Conservation (phyloP, 1,140 invertebrate species). For the Epicauta chinensis region DNA sequence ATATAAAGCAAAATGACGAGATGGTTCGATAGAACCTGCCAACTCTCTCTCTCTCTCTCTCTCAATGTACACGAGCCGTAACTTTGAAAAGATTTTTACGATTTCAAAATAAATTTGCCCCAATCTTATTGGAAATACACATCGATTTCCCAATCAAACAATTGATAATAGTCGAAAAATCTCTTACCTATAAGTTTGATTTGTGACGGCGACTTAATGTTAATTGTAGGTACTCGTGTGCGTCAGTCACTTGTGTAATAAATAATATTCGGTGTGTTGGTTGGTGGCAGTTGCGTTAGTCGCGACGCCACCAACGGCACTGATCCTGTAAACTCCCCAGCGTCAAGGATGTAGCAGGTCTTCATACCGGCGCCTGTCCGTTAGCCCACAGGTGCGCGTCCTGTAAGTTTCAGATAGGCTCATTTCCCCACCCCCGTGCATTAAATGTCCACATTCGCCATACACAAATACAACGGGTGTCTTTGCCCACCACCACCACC, state of each 20-base stretch:
- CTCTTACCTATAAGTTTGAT: background rate
- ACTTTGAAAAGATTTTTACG: too few relatives aligned
- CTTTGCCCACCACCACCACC: too few relatives aligned
- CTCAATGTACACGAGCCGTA: too few relatives aligned
- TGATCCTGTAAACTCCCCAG: constrained; percentile 18
- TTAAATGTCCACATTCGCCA: constrained; percentile 12
- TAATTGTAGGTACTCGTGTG: background rate
- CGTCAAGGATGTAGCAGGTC: constrained; percentile 10
- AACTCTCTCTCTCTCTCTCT: too few relatives aligned
- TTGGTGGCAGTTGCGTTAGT: constrained; percentile 7
- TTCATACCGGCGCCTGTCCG: constrained; percentile 23
- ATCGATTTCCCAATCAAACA: too few relatives aligned
- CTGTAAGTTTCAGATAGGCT: background rate
- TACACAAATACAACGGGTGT: too few relatives aligned
- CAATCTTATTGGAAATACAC: too few relatives aligned
- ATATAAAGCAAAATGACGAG: too few relatives aligned
- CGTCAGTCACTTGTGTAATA: too few relatives aligned
- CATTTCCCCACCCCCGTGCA: constrained; percentile 5
- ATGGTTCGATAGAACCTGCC: too few relatives aligned
- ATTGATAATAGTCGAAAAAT: background rate
- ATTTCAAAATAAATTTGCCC: too few relatives aligned
- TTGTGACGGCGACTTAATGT: background rate
- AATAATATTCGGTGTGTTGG: too few relatives aligned
- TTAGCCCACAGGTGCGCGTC: constrained; percentile 19
- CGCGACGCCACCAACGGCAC: constrained; percentile 20